A percentile compares a stretch with the other conserved stretches of the same genome.
These are phyloP conservation scores for Coenobita brevimanus DNA, from an alignment of 1,140 invertebrate species.

Conservation along the genomic window DNA sequence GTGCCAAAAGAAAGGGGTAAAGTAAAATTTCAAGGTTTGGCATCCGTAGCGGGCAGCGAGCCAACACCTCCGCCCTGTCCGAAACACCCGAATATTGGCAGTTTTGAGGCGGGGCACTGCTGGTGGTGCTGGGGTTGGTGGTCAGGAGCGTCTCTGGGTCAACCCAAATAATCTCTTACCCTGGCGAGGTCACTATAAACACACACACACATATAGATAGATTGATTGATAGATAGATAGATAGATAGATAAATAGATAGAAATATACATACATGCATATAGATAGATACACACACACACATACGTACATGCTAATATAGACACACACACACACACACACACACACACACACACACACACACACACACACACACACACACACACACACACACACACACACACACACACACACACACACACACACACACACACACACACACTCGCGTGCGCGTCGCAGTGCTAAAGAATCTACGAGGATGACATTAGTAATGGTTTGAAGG, in stretches of 20 bases:
- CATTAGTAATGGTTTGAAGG: too few species aligned
- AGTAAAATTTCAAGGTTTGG: conserved; percentile 35
- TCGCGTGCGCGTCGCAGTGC: too few species aligned
- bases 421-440: too few species aligned
- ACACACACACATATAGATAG: background rate
- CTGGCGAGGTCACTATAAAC: background rate
- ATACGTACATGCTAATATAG: background rate
- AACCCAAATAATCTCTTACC: background rate
- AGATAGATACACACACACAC: background rate
- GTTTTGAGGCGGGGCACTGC: background rate
- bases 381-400: background rate
- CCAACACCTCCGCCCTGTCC: conserved; percentile 14
- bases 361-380: background rate
- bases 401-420: too few species aligned
- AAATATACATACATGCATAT: background rate
- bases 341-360: conserved; percentile 12
- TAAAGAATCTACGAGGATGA: too few species aligned
- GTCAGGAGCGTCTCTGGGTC: background rate
- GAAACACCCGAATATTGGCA: conserved; percentile 5
- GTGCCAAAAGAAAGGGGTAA: conserved; percentile 28
- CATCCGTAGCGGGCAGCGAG: conserved; percentile 5
- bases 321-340: background rate
- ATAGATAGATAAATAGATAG: background rate
- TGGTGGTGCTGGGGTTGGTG: background rate
- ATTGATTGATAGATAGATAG: background rate